Percentiles rank a stretch among this genome's conserved stretches.
phyloP scores from a whole-genome alignment of 2,888 invertebrate genomes.

The Silvanus unidentatus region DNA sequence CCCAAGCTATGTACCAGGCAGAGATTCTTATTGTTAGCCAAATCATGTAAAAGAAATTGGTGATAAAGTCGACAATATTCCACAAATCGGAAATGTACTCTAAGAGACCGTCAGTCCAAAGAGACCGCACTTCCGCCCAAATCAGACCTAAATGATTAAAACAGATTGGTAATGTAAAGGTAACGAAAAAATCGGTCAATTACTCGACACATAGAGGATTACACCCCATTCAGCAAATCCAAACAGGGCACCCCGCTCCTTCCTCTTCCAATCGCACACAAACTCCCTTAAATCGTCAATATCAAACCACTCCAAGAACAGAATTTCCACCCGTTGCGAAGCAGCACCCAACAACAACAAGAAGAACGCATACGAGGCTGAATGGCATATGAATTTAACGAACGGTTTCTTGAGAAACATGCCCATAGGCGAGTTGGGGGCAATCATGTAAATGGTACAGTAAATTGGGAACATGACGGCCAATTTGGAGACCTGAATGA shows the following conservation, averaged over 20 bases:
- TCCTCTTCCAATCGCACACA: constrained; percentile 69
- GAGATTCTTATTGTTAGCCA: constrained; percentile 86
- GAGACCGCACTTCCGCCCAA: constrained; percentile 85
- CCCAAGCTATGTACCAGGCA: constrained; percentile 85
- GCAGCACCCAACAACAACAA: constrained; percentile 87
- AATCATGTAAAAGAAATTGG: constrained; percentile 90
- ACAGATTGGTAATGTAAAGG: constrained; percentile 15
- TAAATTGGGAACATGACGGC: constrained; percentile 91
- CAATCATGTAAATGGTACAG: constrained; percentile 85
- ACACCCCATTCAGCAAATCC: constrained; percentile 78
- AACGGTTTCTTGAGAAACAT: constrained; percentile 95
- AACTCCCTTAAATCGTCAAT: constrained; percentile 70
- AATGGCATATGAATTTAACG: constrained; percentile 97
- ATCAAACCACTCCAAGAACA: constrained; percentile 73
- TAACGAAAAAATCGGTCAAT: constrained; percentile 34
- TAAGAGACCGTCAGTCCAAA: constrained; percentile 84
- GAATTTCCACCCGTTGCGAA: constrained; percentile 83
- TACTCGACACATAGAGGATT: constrained; percentile 83
- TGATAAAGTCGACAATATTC: constrained; percentile 98
- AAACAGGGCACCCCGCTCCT: constrained; percentile 71
- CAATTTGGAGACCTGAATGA: constrained; percentile 73
- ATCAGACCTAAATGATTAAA: constrained; percentile 87
- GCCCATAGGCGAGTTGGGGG: constrained; percentile 83
- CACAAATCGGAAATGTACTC: constrained; percentile 94
- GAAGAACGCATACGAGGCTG: constrained; percentile 83